Evolutionary conservation across 2,888 invertebrate species (phyloP).

Genomic region (Tridacna gigas): DNA sequence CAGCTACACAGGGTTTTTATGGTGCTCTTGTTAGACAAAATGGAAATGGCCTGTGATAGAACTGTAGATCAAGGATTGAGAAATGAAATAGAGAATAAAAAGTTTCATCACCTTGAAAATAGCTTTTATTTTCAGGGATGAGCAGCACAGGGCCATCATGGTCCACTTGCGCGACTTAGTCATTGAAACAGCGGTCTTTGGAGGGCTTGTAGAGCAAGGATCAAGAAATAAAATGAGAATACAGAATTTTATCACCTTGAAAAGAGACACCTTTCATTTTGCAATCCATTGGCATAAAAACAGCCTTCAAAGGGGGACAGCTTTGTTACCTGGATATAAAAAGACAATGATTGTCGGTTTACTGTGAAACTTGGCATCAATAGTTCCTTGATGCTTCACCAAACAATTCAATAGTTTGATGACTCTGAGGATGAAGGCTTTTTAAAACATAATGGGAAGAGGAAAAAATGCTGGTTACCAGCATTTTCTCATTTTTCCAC

Average conservation of each 20-base stretch:
- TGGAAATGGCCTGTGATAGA: neutral
- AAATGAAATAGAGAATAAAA: too few species aligned
- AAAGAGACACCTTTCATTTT: conserved; percentile 16
- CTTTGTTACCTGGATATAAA: conserved; percentile 33
- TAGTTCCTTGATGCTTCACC: too few species aligned
- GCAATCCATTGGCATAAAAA: conserved; percentile 19
- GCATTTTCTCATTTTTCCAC: neutral
- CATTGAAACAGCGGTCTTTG: too few species aligned
- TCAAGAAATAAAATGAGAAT: neutral
- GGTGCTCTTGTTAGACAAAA: neutral
- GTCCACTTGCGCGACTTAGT: too few species aligned
- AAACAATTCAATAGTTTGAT: neutral
- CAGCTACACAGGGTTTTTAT: neutral
- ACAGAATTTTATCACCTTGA: conserved; percentile 6
- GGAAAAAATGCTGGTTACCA: neutral
- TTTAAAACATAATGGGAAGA: neutral
- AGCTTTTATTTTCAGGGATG: too few species aligned
- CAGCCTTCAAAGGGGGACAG: conserved; percentile 29
- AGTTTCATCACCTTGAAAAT: too few species aligned
- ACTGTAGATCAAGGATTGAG: too few species aligned
- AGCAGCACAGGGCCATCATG: too few species aligned
- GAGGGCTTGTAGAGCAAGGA: too few species aligned
- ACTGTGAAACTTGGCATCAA: neutral
- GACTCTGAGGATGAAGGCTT: neutral
- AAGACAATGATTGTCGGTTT: conserved; percentile 17